Conservation (phyloP, 2,888 invertebrate species). For the Blastobasis lacticolella region DNA sequence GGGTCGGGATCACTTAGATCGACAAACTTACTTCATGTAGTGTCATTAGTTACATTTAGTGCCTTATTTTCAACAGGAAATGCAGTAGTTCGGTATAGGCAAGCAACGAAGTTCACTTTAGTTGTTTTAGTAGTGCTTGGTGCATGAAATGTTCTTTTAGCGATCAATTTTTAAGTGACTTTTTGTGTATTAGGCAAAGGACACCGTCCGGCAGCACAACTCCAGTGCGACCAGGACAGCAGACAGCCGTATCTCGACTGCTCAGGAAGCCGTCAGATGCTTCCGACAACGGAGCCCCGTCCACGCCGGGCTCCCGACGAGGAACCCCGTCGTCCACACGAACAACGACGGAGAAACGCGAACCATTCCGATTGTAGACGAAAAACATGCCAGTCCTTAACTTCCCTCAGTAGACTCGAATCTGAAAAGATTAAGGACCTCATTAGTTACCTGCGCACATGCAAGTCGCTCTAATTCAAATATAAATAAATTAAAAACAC, state of each 20-base stretch:
- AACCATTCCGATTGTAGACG: conserved; percentile 83
- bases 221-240: conserved; percentile 78
- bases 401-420: conserved; percentile 16
- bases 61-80: no score
- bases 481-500: no score
- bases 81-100: no score
- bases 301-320: conserved; percentile 54
- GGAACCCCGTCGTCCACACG: conserved; percentile 54
- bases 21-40: background rate
- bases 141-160: conserved; percentile 11
- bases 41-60: background rate
- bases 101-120: no score
- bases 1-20: no score
- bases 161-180: conserved; percentile 12
- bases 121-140: conserved; percentile 14
- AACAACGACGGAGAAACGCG: conserved; percentile 71
- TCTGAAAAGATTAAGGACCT: conserved; percentile 1
- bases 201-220: conserved; percentile 86
- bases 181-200: conserved; percentile 73
- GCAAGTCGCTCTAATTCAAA: conserved; percentile 37
- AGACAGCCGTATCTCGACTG: conserved; percentile 77
- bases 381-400: conserved; percentile 16
- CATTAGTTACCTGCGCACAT: conserved; percentile 20
- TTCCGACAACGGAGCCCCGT: conserved; percentile 76
- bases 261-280: conserved; percentile 80